These are phyloP conservation scores for Phallusia fumigata DNA, from an alignment of 23 tunicate genomes.

Conservation along the genomic window DNA sequence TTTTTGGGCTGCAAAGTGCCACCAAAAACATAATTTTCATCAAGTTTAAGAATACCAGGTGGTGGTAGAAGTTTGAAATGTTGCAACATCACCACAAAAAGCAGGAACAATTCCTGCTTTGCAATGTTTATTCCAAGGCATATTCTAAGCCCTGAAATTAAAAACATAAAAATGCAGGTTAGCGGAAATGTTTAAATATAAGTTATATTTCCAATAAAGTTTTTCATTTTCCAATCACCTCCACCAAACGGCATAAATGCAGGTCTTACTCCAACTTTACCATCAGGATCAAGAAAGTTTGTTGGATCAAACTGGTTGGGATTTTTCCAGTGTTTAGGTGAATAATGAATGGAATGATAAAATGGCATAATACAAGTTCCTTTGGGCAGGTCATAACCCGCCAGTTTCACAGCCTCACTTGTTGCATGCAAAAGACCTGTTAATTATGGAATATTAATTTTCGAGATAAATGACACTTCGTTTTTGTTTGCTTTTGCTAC, in stretches of 20 bases:
- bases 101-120: constrained; percentile 19
- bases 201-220: too few relatives aligned
- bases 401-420: not conserved
- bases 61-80: not conserved
- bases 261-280: constrained; percentile 21
- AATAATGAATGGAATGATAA: constrained; percentile 11
- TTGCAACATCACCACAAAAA: constrained; percentile 25
- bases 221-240: not conserved
- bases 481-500: too few relatives aligned
- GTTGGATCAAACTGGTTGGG: constrained; percentile 27
- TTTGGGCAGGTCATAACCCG: constrained; percentile 29
- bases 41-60: not conserved
- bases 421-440: constrained; percentile 2
- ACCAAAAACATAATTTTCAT: constrained; percentile 9
- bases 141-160: constrained; percentile 12
- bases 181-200: too few relatives aligned
- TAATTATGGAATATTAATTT: not conserved
- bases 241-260: constrained; percentile 40
- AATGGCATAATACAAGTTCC: constrained; percentile 8
- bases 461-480: too few relatives aligned
- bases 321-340: constrained; percentile 38
- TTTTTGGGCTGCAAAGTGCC: constrained; percentile 6
- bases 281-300: constrained; percentile 31
- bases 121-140: constrained; percentile 25
- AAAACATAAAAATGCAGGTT: too few relatives aligned